Conservation (phyloP, 2,797 vertebrate species). For the Coilia nasus region DNA sequence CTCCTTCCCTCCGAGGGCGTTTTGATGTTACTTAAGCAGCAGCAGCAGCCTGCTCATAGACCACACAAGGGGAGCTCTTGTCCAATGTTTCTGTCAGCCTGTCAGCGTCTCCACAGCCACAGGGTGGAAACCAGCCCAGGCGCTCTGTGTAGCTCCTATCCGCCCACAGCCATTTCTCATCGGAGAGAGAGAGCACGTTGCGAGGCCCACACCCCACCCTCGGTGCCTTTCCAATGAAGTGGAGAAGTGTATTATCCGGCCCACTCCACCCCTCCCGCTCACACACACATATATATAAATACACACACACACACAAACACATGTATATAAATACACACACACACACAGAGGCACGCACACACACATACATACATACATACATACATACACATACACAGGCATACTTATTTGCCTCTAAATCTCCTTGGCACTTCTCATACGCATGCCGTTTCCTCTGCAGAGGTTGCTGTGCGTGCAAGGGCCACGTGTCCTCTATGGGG, state of each 20-base stretch:
- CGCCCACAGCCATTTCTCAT: neutral
- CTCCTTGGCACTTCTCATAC: neutral
- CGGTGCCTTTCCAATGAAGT: neutral
- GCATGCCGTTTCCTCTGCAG: neutral
- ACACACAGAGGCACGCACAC: too few species aligned
- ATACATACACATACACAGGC: neutral
- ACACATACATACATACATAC: too few species aligned
- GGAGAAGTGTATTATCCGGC: neutral
- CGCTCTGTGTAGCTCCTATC: neutral
- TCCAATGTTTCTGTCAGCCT: neutral
- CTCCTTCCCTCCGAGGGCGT: neutral
- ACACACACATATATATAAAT: too few species aligned
- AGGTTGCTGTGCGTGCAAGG: neutral
- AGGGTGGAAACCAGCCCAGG: neutral
- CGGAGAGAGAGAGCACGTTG: too few species aligned
- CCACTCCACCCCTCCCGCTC: too few species aligned
- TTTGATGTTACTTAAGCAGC: neutral
- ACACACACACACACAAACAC: too few species aligned
- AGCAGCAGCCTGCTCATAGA: neutral
- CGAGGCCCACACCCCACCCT: neutral
- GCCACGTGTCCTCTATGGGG: neutral
- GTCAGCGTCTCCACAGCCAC: neutral
- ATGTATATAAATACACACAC: too few species aligned
- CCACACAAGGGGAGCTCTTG: neutral
- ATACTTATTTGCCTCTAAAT: neutral